These are phyloP conservation scores for Salminus brasiliensis DNA, from an alignment of 2,113 vertebrate species.

Conservation along the genomic window DNA sequence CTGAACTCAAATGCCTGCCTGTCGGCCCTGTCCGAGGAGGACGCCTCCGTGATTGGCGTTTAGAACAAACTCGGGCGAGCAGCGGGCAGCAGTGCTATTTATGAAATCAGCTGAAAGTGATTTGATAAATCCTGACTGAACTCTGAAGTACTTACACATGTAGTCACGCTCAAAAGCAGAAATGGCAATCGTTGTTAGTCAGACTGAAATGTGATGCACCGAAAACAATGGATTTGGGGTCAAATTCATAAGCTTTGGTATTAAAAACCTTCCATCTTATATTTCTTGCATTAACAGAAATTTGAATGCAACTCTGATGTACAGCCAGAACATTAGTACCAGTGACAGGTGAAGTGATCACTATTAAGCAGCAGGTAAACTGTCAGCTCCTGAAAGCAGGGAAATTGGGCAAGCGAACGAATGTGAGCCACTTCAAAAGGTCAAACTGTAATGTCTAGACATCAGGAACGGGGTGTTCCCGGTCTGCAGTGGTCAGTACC, in stretches of 20 bases:
- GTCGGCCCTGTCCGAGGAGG: constrained; percentile 61
- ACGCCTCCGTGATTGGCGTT: constrained; percentile 78
- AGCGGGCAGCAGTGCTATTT: constrained; percentile 74
- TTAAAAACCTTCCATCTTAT: too few species aligned
- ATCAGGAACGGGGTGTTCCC: too few species aligned
- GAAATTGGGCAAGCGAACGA: too few species aligned
- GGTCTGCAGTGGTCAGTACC: too few species aligned
- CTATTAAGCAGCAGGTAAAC: too few species aligned
- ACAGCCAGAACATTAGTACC: too few species aligned
- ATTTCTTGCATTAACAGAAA: too few species aligned
- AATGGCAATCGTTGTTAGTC: constrained; percentile 1
- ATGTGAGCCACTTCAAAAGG: too few species aligned
- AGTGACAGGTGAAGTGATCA: too few species aligned
- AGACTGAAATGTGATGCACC: constrained; percentile 27
- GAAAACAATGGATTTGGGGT: not conserved
- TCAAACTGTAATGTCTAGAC: too few species aligned
- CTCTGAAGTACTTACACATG: not conserved
- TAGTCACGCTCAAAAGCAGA: constrained; percentile 9
- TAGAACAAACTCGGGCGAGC: constrained; percentile 73
- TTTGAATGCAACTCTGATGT: too few species aligned
- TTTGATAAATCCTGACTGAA: constrained; percentile 58
- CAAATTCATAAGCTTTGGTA: not conserved
- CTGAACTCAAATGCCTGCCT: constrained; percentile 69
- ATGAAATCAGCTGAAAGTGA: constrained; percentile 71
- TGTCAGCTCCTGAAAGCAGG: too few species aligned